These are phyloP conservation scores for Ophiodon elongatus DNA, from an alignment of 2,113 vertebrate species.

Conservation along the genomic window DNA sequence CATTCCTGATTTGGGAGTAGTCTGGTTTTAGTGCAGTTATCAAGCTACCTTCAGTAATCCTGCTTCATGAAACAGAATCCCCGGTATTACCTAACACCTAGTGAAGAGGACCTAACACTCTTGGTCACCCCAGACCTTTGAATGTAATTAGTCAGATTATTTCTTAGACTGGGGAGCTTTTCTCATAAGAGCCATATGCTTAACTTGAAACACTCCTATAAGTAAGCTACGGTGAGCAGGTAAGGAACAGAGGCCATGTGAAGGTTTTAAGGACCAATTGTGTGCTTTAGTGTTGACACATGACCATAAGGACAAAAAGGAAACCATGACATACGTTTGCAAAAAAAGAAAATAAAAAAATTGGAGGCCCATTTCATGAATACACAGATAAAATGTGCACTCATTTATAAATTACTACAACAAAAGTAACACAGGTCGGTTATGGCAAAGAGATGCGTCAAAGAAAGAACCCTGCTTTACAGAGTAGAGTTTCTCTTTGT, in stretches of 20 bases:
- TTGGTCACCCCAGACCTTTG: constrained; percentile 5
- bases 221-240: constrained; percentile 14
- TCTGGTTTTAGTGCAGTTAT: constrained; percentile 16
- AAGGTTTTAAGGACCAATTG: constrained; percentile 28
- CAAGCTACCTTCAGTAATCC: constrained; percentile 2
- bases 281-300: constrained; percentile 70
- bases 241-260: constrained; percentile 40
- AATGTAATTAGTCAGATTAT: not conserved
- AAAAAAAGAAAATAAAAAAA: constrained; percentile 3
- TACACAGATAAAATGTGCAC: constrained; percentile 11
- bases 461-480: constrained; percentile 57
- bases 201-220: not conserved
- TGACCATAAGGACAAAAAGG: constrained; percentile 40
- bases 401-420: constrained; percentile 50
- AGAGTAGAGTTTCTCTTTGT: constrained; percentile 36
- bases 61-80: constrained; percentile 23
- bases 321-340: constrained; percentile 16
- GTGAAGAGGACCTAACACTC: not conserved
- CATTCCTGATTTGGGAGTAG: not conserved
- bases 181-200: constrained; percentile 12
- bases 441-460: constrained; percentile 44
- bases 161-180: constrained; percentile 9
- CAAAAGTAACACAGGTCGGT: constrained; percentile 38
- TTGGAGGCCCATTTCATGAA: constrained; percentile 17
- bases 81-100: constrained; percentile 2